A percentile compares a stretch with the other conserved stretches of the same genome.
Evolutionary conservation across 2,797 vertebrate genomes (phyloP).

Genomic region (Margarornis squamiger): DNA sequence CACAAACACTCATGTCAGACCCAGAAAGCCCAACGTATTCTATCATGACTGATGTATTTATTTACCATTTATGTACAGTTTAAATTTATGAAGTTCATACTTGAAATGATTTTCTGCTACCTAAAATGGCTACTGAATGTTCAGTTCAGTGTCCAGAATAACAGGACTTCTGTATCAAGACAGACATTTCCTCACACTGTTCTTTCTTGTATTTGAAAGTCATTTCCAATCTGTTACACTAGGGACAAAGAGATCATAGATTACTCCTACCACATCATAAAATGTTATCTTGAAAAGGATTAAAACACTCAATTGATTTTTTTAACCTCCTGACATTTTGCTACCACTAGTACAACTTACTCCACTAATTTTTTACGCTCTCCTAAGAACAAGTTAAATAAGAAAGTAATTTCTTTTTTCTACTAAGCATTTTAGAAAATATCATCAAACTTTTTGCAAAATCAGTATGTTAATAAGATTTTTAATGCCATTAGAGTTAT

Average conservation of each 20-base stretch:
- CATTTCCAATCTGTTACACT: background rate
- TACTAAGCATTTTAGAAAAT: background rate
- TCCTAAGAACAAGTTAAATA: background rate
- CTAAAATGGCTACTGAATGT: background rate
- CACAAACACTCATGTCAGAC: background rate
- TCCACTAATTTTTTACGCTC: background rate
- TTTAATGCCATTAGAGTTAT: background rate
- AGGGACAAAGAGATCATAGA: background rate
- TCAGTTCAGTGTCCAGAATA: background rate
- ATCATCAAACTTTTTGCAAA: background rate
- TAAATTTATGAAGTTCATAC: background rate
- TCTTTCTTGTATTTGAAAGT: background rate
- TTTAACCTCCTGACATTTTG: background rate
- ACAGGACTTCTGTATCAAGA: background rate
- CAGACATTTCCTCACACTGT: background rate
- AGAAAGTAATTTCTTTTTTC: background rate
- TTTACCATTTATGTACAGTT: background rate
- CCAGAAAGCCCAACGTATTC: background rate
- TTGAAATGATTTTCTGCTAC: background rate
- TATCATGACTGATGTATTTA: background rate
- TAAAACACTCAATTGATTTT: background rate
- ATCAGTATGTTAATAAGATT: background rate
- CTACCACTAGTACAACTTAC: background rate
- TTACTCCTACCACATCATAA: background rate
- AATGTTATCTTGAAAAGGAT: background rate